These are phyloP conservation scores for Pampusana beccarii DNA, from an alignment of 2,113 vertebrate genomes.

Conservation along the genomic window DNA sequence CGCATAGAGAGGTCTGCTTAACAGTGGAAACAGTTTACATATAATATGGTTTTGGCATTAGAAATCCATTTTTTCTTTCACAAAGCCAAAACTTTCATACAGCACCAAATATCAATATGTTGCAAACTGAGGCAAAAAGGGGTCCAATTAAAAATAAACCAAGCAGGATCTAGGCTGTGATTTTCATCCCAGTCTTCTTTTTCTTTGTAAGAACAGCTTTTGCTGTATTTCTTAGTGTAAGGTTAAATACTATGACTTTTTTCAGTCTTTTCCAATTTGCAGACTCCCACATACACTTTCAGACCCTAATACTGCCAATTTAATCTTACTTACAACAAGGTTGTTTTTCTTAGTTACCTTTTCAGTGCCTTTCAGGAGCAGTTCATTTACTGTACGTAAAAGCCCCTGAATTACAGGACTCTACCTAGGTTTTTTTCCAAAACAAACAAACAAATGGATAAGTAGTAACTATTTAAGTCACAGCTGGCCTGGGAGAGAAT, in stretches of 20 bases:
- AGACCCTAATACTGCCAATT: neutral
- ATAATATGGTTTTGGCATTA: neutral
- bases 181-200: neutral
- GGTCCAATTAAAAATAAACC: neutral
- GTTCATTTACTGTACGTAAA: neutral
- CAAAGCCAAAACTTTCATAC: neutral
- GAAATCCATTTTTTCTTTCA: neutral
- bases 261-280: neutral
- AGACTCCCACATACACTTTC: neutral
- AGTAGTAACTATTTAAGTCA: neutral
- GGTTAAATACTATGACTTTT: neutral
- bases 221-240: neutral
- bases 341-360: neutral
- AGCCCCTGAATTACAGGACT: neutral
- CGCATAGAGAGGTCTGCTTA: neutral
- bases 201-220: neutral
- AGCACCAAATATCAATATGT: neutral
- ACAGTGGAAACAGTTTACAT: neutral
- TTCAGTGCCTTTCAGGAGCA: neutral
- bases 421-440: neutral
- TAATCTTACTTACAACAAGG: neutral
- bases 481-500: neutral
- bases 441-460: neutral
- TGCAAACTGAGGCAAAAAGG: neutral
- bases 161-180: neutral